These are phyloP conservation scores for Eublepharis macularius DNA, from an alignment of 2,113 vertebrate species.

Conservation along the genomic window DNA sequence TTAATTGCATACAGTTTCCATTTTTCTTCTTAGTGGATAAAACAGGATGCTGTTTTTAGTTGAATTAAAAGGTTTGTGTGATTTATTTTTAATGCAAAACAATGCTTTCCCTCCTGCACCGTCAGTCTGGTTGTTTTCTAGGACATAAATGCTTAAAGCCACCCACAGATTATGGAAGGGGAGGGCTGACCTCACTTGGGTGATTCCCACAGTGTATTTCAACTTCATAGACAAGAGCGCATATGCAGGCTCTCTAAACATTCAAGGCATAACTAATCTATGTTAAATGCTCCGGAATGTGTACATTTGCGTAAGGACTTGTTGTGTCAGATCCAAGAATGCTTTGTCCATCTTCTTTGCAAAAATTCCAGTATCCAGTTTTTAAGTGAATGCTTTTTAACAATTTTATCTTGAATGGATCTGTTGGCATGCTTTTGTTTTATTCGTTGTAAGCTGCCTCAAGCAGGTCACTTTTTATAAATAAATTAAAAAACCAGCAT, in stretches of 20 bases:
- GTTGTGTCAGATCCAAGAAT: not conserved
- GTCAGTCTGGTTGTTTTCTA: not conserved
- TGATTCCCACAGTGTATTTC: too few relatives aligned
- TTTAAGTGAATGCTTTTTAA: too few relatives aligned
- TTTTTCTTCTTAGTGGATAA: conserved; percentile 40
- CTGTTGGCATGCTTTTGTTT: too few relatives aligned
- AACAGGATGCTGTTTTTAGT: not conserved
- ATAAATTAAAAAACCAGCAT: not conserved
- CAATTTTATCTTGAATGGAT: too few relatives aligned
- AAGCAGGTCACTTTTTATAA: too few relatives aligned
- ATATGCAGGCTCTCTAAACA: not conserved
- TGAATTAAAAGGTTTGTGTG: not conserved
- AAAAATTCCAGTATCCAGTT: conserved; percentile 1
- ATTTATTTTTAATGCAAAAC: conserved; percentile 11
- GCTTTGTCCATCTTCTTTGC: not conserved
- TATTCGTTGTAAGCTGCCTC: too few relatives aligned
- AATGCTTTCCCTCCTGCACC: not conserved
- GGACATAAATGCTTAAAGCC: not conserved
- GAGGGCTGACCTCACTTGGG: not conserved
- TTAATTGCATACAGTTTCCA: not conserved
- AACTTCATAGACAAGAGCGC: not conserved
- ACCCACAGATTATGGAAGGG: not conserved
- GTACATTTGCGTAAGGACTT: not conserved
- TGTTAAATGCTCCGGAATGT: not conserved
- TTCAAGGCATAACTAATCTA: not conserved